phyloP scores from a whole-genome alignment of 1,140 invertebrate genomes.

The Drosophila paulistorum region DNA sequence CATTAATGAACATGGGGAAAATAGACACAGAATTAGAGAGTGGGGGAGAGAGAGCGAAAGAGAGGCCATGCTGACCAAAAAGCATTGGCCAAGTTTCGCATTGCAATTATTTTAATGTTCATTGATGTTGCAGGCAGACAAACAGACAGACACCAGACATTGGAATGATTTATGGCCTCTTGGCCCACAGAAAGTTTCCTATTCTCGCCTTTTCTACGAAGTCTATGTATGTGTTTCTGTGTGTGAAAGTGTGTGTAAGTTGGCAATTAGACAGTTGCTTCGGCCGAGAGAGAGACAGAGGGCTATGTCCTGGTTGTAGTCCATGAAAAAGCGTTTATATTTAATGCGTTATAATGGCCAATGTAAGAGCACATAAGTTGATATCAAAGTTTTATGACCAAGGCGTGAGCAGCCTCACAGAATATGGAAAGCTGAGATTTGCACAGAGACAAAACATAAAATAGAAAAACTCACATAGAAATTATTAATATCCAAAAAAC shows the following conservation, averaged over 20 bases:
- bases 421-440: constrained; percentile 14
- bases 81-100: constrained; percentile 60
- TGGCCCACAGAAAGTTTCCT: constrained; percentile 32
- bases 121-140: constrained; percentile 64
- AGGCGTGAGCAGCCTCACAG: constrained; percentile 45
- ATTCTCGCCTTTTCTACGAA: background rate
- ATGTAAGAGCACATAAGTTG: constrained; percentile 61
- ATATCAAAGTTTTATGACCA: constrained; percentile 61
- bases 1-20: constrained; percentile 67
- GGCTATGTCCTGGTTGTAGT: constrained; percentile 22
- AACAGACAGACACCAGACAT: constrained; percentile 45
- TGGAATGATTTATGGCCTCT: constrained; percentile 69
- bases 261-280: constrained; percentile 62
- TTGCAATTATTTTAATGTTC: constrained; percentile 79
- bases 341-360: constrained; percentile 74
- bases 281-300: background rate
- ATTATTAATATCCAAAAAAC: background rate
- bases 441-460: background rate
- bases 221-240: background rate
- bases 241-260: constrained; percentile 51
- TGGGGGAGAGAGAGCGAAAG: background rate
- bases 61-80: constrained; percentile 22
- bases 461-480: background rate
- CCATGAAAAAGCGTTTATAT: constrained; percentile 69
- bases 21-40: background rate